phyloP scores from a whole-genome alignment of 2,113 vertebrate genomes.

The Otocyon megalotis region DNA sequence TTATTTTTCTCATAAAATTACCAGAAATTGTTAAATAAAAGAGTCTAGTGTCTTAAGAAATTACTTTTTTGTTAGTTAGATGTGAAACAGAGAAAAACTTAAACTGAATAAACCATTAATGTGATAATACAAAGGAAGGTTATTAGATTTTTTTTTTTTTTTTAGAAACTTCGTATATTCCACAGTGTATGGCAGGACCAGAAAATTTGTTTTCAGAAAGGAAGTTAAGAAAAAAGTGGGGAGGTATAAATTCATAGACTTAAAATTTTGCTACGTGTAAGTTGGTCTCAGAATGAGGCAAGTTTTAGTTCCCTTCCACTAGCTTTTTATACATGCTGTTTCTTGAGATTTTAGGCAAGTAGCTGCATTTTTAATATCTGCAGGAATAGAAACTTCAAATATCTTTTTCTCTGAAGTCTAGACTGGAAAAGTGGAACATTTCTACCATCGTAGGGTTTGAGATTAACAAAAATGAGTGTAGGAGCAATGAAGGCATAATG shows the following conservation, averaged over 20 bases:
- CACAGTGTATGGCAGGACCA: neutral
- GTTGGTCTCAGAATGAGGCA: conserved; percentile 11
- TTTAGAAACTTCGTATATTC: neutral
- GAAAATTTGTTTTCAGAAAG: conserved; percentile 54
- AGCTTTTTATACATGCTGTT: conserved; percentile 15
- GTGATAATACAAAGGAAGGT: neutral
- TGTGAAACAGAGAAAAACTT: conserved; percentile 12
- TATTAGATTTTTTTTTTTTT: neutral
- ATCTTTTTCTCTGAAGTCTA: conserved; percentile 5
- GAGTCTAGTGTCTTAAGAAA: conserved; percentile 37
- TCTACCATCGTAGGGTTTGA: conserved; percentile 32
- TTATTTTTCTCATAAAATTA: conserved; percentile 35
- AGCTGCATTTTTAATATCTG: conserved; percentile 26
- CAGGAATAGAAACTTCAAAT: neutral
- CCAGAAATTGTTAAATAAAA: conserved; percentile 36
- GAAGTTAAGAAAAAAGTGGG: neutral
- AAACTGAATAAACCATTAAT: neutral
- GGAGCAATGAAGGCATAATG: neutral
- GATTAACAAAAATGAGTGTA: conserved; percentile 18
- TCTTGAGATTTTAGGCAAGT: neutral
- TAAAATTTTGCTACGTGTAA: neutral
- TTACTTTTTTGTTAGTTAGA: conserved; percentile 27
- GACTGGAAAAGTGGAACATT: neutral
- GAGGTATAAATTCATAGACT: neutral
- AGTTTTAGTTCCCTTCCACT: neutral